These are phyloP conservation scores for Ganaspis sp. DNA, from an alignment of 1,140 invertebrate species.

Conservation along the genomic window DNA sequence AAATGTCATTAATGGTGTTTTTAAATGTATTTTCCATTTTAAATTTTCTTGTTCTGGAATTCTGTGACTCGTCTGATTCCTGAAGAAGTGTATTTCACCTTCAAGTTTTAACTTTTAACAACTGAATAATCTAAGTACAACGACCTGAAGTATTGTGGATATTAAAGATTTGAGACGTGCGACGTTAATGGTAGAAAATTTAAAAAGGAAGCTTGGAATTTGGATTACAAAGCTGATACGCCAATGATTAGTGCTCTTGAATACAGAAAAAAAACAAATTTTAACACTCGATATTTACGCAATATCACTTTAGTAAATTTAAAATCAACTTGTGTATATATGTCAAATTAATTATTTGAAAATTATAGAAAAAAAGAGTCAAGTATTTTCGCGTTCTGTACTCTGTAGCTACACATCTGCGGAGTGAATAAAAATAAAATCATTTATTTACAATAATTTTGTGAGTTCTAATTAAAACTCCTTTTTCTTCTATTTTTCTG, in stretches of 20 bases:
- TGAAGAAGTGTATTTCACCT: neutral
- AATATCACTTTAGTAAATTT: neutral
- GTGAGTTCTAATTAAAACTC: constrained; percentile 13
- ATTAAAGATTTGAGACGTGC: neutral
- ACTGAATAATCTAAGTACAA: constrained; percentile 17
- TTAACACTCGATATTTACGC: neutral
- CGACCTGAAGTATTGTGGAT: neutral
- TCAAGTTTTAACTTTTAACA: neutral
- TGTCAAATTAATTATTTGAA: constrained; percentile 5
- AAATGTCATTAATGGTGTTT: constrained; percentile 60
- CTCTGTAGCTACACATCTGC: constrained; percentile 48
- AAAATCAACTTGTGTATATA: constrained; percentile 13
- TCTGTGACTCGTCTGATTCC: constrained; percentile 11
- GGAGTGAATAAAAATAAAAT: constrained; percentile 48
- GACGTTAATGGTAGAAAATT: neutral
- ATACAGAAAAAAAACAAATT: neutral
- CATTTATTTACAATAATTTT: constrained; percentile 50
- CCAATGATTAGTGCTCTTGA: constrained; percentile 4
- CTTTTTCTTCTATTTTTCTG: no score
- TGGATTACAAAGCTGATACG: neutral
- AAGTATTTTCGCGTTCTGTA: constrained; percentile 52
- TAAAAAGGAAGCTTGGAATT: neutral
- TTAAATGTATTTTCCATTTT: constrained; percentile 7
- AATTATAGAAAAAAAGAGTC: constrained; percentile 10
- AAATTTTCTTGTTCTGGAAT: neutral